Conservation (phyloP, 2,797 vertebrate genomes). For the Urocyon cinereoargenteus region DNA sequence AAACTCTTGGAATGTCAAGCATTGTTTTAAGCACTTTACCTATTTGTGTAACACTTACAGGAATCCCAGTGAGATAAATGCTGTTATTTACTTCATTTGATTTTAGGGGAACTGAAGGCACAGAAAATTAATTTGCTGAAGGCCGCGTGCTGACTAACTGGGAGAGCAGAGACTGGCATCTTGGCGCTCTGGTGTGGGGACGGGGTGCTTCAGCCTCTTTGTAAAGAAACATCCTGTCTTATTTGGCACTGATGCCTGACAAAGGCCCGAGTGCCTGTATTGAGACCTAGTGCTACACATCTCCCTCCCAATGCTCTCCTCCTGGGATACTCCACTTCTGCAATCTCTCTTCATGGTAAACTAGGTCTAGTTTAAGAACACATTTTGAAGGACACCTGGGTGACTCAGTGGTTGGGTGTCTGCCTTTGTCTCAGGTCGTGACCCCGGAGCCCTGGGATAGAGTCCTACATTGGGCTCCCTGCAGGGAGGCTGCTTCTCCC, state of each 20-base stretch:
- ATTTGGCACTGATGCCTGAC: not conserved
- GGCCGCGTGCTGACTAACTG: not conserved
- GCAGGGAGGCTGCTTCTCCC: too few relatives aligned
- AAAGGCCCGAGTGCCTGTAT: not conserved
- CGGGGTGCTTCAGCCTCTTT: not conserved
- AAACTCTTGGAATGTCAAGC: not conserved
- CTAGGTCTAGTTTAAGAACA: not conserved
- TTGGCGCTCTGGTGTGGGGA: too few relatives aligned
- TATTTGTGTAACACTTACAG: not conserved
- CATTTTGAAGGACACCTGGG: not conserved
- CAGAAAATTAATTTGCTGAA: not conserved
- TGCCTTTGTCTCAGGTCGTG: too few relatives aligned
- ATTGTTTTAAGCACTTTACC: not conserved
- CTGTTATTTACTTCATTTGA: not conserved
- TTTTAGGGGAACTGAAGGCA: not conserved
- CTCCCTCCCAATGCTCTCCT: rapidly evolving
- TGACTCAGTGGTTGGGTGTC: too few relatives aligned
- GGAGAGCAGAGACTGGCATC: not conserved
- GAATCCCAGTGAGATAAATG: not conserved
- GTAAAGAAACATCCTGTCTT: rapidly evolving
- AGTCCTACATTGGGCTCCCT: too few relatives aligned
- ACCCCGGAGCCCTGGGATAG: too few relatives aligned
- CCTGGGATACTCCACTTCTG: too few relatives aligned
- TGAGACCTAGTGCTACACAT: rapidly evolving
- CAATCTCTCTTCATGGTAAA: not conserved